Evolutionary conservation across 1,140 invertebrate genomes (phyloP).

Genomic region (Zaprionus africanus): DNA sequence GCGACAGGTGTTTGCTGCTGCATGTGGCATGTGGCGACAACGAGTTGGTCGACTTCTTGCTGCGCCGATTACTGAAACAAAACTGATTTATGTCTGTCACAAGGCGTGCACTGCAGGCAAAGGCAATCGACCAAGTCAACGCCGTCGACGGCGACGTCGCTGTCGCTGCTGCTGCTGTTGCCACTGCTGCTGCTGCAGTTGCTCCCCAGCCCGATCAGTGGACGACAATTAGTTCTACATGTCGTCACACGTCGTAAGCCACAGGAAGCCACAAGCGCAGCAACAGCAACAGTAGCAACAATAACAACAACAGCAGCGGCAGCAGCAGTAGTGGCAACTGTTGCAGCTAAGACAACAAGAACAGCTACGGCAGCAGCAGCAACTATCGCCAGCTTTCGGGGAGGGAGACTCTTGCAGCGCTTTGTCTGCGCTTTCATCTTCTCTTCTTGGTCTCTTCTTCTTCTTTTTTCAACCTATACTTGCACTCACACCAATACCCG

Average conservation of each 20-base stretch:
- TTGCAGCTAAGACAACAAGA: constrained; percentile 24
- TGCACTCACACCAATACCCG: constrained; percentile 16
- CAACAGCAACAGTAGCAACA: constrained; percentile 21
- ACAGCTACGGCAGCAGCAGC: constrained; percentile 8
- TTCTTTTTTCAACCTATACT: constrained; percentile 33
- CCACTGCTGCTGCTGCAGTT: background rate
- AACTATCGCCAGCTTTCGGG: constrained; percentile 43
- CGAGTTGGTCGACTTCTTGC: constrained; percentile 66
- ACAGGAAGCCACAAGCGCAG: constrained; percentile 75
- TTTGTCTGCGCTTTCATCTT: constrained; percentile 79
- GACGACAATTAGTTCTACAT: constrained; percentile 84
- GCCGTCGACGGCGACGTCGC: background rate
- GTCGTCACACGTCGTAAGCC: constrained; percentile 83
- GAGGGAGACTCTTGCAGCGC: constrained; percentile 49
- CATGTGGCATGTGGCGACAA: constrained; percentile 40
- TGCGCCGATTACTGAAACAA: constrained; percentile 80
- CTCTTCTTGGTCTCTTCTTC: constrained; percentile 31
- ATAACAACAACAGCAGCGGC: constrained; percentile 13
- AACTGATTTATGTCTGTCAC: constrained; percentile 81
- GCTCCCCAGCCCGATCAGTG: constrained; percentile 44
- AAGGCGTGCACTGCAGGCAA: constrained; percentile 65
- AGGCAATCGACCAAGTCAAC: constrained; percentile 42
- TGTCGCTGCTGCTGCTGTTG: background rate
- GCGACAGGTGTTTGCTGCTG: constrained; percentile 33
- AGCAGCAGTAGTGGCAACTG: constrained; percentile 3